Conservation (phyloP, 2,888 invertebrate genomes). For the Anoplius nigerrimus region DNA sequence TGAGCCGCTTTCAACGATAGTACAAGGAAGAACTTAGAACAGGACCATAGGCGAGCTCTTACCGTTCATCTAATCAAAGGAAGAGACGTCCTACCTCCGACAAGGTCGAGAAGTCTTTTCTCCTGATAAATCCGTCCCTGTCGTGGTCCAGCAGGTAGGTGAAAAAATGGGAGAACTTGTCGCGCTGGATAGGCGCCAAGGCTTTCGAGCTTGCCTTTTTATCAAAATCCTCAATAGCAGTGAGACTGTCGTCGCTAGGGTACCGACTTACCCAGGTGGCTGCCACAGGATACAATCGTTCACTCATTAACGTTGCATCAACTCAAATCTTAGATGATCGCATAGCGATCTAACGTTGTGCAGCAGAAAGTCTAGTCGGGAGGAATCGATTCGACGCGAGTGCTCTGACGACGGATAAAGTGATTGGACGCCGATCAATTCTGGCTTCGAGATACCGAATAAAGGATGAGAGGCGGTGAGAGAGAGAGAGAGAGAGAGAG, state of each 20-base stretch:
- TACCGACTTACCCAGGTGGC: slow-evolving; percentile 87
- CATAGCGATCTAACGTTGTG: too few species aligned
- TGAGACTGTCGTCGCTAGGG: slow-evolving; percentile 77
- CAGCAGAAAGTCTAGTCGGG: too few species aligned
- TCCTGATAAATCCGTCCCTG: slow-evolving; percentile 83
- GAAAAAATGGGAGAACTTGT: slow-evolving; percentile 85
- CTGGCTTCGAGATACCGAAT: too few species aligned
- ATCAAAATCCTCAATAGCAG: slow-evolving; percentile 35
- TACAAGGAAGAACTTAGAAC: background rate
- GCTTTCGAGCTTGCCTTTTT: slow-evolving; percentile 49
- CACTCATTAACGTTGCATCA: too few species aligned
- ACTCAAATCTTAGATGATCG: too few species aligned
- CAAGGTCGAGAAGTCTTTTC: slow-evolving; percentile 83
- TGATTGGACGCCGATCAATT: too few species aligned
- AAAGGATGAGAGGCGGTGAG: too few species aligned
- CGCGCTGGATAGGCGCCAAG: slow-evolving; percentile 80
- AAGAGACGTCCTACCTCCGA: slow-evolving; percentile 77
- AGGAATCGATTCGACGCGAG: too few species aligned
- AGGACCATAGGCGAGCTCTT: background rate
- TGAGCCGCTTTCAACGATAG: slow-evolving; percentile 74
- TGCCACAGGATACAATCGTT: background rate
- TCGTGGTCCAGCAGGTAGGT: slow-evolving; percentile 83
- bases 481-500: too few species aligned
- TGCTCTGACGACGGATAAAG: too few species aligned
- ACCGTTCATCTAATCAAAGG: too few species aligned